A percentile compares a stretch with the other conserved stretches of the same genome.
Conservation (phyloP, 2,888 invertebrate species). For the Pantelozetes paolii region DNA sequence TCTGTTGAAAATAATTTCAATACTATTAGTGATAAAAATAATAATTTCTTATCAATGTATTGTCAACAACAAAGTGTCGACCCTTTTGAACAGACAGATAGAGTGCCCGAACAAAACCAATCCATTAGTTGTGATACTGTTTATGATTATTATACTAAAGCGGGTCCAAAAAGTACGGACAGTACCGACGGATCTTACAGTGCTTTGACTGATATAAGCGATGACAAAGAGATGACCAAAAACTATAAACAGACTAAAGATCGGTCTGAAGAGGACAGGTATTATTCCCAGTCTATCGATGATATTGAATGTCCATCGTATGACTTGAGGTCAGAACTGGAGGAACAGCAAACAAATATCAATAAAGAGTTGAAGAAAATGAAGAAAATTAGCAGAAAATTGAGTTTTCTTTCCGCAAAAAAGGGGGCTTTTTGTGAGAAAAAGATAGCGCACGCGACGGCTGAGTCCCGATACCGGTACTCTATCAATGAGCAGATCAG, state of each 20-base stretch:
- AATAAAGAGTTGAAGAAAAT: conserved; percentile 10
- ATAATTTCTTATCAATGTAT: neutral
- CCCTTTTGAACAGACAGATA: neutral
- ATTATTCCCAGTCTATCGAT: neutral
- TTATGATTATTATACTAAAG: neutral
- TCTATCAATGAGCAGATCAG: conserved; percentile 22
- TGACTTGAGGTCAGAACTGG: neutral
- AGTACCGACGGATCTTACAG: neutral
- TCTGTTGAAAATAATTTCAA: neutral
- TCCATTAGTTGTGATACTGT: neutral
- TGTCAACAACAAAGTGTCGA: neutral
- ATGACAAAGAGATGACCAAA: neutral
- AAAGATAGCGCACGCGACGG: conserved; percentile 10
- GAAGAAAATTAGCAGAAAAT: conserved; percentile 9
- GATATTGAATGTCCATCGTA: neutral
- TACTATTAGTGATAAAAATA: neutral
- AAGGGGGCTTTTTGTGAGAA: neutral
- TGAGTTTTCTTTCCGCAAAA: neutral
- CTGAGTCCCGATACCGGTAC: conserved; percentile 1
- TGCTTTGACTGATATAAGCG: neutral
- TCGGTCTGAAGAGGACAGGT: neutral
- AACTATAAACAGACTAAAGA: neutral
- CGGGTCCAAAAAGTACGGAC: neutral
- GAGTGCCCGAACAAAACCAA: neutral
- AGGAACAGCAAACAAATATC: neutral